Conservation (phyloP, 37 sponge, comb jelly and placozoan species). For the Lycopodina hypogea region DNA sequence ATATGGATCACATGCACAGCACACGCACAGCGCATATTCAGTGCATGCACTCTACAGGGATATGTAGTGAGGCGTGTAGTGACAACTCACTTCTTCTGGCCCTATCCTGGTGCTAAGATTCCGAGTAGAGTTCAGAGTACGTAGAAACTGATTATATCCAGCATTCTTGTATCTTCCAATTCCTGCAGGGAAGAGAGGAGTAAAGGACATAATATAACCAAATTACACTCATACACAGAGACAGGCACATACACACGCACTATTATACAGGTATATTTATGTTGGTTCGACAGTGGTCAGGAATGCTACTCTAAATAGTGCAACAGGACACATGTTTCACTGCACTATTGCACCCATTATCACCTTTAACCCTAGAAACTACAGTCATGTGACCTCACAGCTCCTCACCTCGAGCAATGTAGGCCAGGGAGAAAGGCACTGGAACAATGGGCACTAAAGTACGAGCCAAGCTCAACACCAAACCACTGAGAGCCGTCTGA, state of each 20-base stretch:
- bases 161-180: slow-evolving; percentile 50
- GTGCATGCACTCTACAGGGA: too few relatives aligned
- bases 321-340: too few relatives aligned
- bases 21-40: too few relatives aligned
- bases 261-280: too few relatives aligned
- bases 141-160: slow-evolving; percentile 44
- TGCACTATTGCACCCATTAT: too few relatives aligned
- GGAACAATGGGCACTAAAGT: slow-evolving; percentile 51
- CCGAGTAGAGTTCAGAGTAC: slow-evolving; percentile 23
- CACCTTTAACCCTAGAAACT: too few relatives aligned
- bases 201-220: background rate
- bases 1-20: too few relatives aligned
- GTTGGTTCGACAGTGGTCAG: too few relatives aligned
- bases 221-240: too few relatives aligned
- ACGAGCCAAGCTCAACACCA: slow-evolving; percentile 25
- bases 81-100: slow-evolving; percentile 30
- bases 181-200: slow-evolving; percentile 10
- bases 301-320: too few relatives aligned
- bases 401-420: slow-evolving; percentile 50
- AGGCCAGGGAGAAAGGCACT: slow-evolving; percentile 51
- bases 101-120: slow-evolving; percentile 28
- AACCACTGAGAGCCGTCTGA: slow-evolving; percentile 41
- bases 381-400: background rate
- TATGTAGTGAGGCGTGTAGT: too few relatives aligned
- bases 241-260: too few relatives aligned